Base-by-base conservation (phyloP, 2,113 vertebrate species). In the Platichthys stellatus region DNA sequence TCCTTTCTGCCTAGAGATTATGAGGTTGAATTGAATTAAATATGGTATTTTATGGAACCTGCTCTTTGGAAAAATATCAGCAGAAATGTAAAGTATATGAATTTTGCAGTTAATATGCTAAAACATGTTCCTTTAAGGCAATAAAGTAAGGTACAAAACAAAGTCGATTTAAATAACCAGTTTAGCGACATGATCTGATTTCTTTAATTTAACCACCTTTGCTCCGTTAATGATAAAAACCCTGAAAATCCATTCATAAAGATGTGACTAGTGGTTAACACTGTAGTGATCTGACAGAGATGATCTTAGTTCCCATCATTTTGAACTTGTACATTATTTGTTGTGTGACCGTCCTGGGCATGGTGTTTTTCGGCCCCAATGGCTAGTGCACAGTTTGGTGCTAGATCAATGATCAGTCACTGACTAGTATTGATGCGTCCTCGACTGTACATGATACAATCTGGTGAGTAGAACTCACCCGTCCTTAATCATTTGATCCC, bases 351-450 rank as follows among this genome's bases (percentile, higher is more conserved):
- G 3, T 57, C 31, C 21, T 49, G 63, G 23, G 26, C 17, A 43
- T 49, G 47, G 63, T 18, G 57, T 66, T 47, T 62, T 66, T 47
- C 24, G 54, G 63, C 69, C 14, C 20, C 9, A 3, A 12, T 12
- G n/a, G 9, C 17, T n/a, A 4, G 75, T 45, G 23, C 63, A 53
- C 10, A 69, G 17, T 26, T 20, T 9, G 53, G 47, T 59, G 63
- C 63, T 18, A 26, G 18, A 51, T 51, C 18, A 17, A 17, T 51
- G 47, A 40, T 28, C 26, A 13, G 20, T 56, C 17, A 10, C 20
- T 18, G 10, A 31, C 47, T 31, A 38, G 62, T 35, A 74, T 66
- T 28, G 63, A 89, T 65, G 28, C 69, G 74, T 47, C 70, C 57
- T 18, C 20, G 23, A 60, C 20, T 84, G 49, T 74, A 18, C 43